phyloP scores from a whole-genome alignment of 2,888 invertebrate genomes.

The Drosophila antonietae region DNA sequence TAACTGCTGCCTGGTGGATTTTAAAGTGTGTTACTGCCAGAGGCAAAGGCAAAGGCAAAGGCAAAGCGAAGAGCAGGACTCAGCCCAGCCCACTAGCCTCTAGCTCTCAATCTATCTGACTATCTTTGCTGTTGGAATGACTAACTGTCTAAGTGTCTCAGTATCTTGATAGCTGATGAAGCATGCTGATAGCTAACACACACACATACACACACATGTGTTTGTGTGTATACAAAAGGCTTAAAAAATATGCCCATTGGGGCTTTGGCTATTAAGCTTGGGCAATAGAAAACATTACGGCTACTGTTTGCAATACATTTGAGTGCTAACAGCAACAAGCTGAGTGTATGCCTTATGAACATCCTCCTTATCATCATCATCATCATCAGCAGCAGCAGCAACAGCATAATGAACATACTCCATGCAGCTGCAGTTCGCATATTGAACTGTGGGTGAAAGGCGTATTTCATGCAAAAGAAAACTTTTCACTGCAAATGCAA shows the following conservation, averaged over 20 bases:
- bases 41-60: constrained; percentile 26
- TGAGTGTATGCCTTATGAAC: too few relatives aligned
- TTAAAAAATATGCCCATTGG: constrained; percentile 67
- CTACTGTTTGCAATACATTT: constrained; percentile 64
- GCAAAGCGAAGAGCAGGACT: background rate
- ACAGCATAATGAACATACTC: background rate
- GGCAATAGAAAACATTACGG: constrained; percentile 52
- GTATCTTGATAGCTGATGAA: constrained; percentile 41
- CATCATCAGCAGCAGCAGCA: too few relatives aligned
- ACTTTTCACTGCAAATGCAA: constrained; percentile 44
- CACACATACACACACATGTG: background rate
- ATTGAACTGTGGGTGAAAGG: constrained; percentile 45
- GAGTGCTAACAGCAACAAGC: constrained; percentile 43
- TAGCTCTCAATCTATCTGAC: background rate
- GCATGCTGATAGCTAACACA: constrained; percentile 33
- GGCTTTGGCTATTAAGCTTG: constrained; percentile 64
- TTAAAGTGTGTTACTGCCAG: constrained; percentile 63
- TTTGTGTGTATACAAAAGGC: constrained; percentile 36
- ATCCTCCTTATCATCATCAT: too few relatives aligned
- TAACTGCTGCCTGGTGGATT: constrained; percentile 72
- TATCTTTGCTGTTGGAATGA: constrained; percentile 20
- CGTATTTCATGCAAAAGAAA: constrained; percentile 50
- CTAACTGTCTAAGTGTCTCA: constrained; percentile 40
- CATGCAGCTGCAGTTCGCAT: constrained; percentile 16
- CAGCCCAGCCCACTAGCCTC: background rate